Evolutionary conservation across 2,113 vertebrate species (phyloP), one percentile per base, ranked within the genome.

Genomic region (Rhombomys opimus): DNA sequence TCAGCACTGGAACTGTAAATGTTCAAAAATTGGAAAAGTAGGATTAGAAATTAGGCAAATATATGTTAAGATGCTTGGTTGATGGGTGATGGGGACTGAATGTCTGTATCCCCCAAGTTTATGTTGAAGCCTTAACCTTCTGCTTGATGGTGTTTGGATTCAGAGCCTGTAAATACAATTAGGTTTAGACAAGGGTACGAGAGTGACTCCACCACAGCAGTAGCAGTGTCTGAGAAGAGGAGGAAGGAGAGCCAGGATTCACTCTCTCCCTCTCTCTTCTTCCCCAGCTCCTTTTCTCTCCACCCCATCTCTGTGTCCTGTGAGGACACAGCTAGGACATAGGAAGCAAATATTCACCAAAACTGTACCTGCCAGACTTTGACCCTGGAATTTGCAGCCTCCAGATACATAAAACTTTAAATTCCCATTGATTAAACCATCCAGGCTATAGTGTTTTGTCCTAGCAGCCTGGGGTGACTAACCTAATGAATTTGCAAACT

Each of bases 191-290:
- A 75, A 92, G 57, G 23, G 27, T 11, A 20, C 32, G 6, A 65
- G 14, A 17, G 2, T 25, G 91, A 11, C 2, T 2, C 14, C n/a
- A 6, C 25, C 46, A 0, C 20, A 6, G 17, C 15, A 30, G 17
- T 27, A 52, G 41, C 7, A 57, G 59, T 32, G 70, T 54, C 81
- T 76, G 27, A 76, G 35, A 54, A 30, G 50, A 30, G n/a, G 57
- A 61, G 20, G 35, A 73, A 41, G 70, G 75, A 23, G 18, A 30
- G 9, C 15, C 11, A 41, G 32, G 65, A 46, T 10, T 59, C 70
- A 76, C 38, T 46, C 38, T 46, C 7, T 10, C 5, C 14, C 1
- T 30, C 22, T 22, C 4, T 46, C 46, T 46, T 12, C 38, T 27
- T 3, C 4, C 63, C 18, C 54, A 32, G 12, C 13, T 61, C 4